phyloP scores from a whole-genome alignment of 2,888 invertebrate species.

The Drosophila eohydei region DNA sequence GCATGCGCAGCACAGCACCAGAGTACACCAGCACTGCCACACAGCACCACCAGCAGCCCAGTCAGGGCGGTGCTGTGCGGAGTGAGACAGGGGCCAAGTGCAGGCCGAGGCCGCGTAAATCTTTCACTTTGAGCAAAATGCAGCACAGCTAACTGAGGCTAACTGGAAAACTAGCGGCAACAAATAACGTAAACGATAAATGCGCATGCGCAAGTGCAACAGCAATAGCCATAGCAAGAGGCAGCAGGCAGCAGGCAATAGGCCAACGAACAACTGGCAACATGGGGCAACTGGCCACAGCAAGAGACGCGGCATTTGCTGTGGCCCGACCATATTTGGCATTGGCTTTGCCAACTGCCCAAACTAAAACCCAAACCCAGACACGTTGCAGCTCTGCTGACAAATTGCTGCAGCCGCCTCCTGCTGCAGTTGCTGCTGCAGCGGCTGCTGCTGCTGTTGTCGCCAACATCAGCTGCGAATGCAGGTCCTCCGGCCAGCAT shows the following conservation, averaged over 20 bases:
- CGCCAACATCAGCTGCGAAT: constrained; percentile 64
- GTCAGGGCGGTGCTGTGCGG: constrained; percentile 8
- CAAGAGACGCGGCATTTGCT: constrained; percentile 53
- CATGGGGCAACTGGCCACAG: constrained; percentile 43
- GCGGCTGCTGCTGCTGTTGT: constrained; percentile 55
- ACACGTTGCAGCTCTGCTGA: constrained; percentile 70
- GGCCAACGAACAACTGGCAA: constrained; percentile 28
- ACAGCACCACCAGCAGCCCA: constrained; percentile 17
- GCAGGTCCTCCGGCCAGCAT: constrained; percentile 70
- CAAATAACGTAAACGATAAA: constrained; percentile 80
- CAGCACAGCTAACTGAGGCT: constrained; percentile 78
- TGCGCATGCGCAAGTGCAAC: constrained; percentile 79
- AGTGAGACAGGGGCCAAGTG: constrained; percentile 8
- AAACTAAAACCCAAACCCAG: constrained; percentile 65
- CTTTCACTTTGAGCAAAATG: constrained; percentile 80
- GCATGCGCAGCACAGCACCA: constrained; percentile 66
- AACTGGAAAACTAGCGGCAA: constrained; percentile 80
- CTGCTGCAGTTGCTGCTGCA: constrained; percentile 43
- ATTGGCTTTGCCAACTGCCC: constrained; percentile 76
- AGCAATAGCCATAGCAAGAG: constrained; percentile 11
- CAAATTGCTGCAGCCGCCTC: constrained; percentile 65
- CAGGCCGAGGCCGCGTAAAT: constrained; percentile 77
- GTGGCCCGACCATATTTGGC: constrained; percentile 74
- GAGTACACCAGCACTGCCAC: constrained; percentile 27
- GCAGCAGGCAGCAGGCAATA: constrained; percentile 15